These are phyloP conservation scores for Drosophila nr. perissopoda DNA, from an alignment of 2,888 invertebrate genomes.

Conservation along the genomic window DNA sequence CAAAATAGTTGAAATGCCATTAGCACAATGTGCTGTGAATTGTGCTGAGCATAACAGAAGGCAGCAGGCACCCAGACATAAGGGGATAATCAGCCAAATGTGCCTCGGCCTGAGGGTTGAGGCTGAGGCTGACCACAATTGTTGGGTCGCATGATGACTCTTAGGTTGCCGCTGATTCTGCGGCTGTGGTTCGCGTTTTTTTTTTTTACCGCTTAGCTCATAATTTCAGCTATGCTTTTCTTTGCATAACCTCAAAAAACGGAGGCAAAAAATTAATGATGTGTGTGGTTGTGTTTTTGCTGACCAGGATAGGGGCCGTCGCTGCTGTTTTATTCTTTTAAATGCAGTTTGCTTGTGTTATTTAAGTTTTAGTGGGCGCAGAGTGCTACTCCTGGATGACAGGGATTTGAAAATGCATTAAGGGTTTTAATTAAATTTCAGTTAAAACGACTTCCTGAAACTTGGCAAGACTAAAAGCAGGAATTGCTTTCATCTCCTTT, in stretches of 20 bases:
- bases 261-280: slow-evolving; percentile 30
- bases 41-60: slow-evolving; percentile 17
- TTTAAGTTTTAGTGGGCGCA: slow-evolving; percentile 15
- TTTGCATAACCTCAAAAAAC: slow-evolving; percentile 31
- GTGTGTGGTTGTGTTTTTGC: slow-evolving; percentile 25
- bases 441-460: slow-evolving; percentile 15
- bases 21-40: slow-evolving; percentile 48
- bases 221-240: slow-evolving; percentile 43
- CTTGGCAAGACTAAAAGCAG: slow-evolving; percentile 27
- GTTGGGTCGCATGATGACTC: slow-evolving; percentile 66
- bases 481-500: slow-evolving; percentile 26
- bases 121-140: slow-evolving; percentile 57
- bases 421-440: slow-evolving; percentile 68
- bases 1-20: slow-evolving; percentile 67
- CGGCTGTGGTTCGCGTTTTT: slow-evolving; percentile 22
- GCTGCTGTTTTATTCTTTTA: slow-evolving; percentile 38
- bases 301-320: slow-evolving; percentile 11
- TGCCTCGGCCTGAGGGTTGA: not conserved
- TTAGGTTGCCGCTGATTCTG: slow-evolving; percentile 40
- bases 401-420: slow-evolving; percentile 73
- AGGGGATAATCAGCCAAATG: slow-evolving; percentile 37
- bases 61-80: slow-evolving; percentile 5
- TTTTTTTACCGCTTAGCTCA: slow-evolving; percentile 34
- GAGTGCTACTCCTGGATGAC: slow-evolving; percentile 12
- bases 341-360: slow-evolving; percentile 38